Base-by-base conservation (phyloP, 2,113 vertebrate genomes). In the Tenrec ecaudatus region DNA sequence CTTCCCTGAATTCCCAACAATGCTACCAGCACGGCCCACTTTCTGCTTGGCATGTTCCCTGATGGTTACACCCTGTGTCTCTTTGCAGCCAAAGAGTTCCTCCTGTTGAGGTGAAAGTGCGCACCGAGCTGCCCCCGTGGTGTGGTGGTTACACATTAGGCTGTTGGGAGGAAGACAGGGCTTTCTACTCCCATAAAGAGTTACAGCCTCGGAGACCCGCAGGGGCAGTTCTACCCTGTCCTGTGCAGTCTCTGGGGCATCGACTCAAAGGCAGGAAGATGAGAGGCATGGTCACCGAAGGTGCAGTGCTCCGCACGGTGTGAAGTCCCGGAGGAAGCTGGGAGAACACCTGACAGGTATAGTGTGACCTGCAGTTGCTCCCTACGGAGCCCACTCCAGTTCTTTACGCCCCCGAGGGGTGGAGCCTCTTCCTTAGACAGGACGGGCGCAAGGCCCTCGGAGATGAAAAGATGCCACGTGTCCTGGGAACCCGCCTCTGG, bases 381-480 rank as follows among this genome's bases (percentile, higher is more conserved):
- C 40, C 43, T 33, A n/a, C 19, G 57, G 47, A 12, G 12, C 12
- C 64, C 23, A 57, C 66, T 25, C 12, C 6, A 71, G 43, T 3
- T 27, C 79, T 79, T 22, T 10, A 27, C 60, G 31, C 14, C 43
- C 40, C 83, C 81, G 22, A 29, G 25, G 12, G 75, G 77, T 29
- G 40, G 6, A 47, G 27, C 36, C 88, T 88, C 38, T 31, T 71
- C 71, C 81, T 84, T 25, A 29, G 27, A 31, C 11, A 29, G 60
- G 68, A 80, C 47, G 82, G 73, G 76, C 71, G n/a, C 53, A 43
- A 95, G 83, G 22, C 66, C 40, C 62, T 57, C 84, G 77, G 66
- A 31, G 40, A 82, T 81, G 79, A 95, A 94, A 92, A 80, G 53
- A 88, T 40, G 86, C 47, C 38, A 53, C 60, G 58, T 62, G 17